Evolutionary conservation across 1,140 invertebrate species (phyloP).

Genomic region (Nylanderia fulva): DNA sequence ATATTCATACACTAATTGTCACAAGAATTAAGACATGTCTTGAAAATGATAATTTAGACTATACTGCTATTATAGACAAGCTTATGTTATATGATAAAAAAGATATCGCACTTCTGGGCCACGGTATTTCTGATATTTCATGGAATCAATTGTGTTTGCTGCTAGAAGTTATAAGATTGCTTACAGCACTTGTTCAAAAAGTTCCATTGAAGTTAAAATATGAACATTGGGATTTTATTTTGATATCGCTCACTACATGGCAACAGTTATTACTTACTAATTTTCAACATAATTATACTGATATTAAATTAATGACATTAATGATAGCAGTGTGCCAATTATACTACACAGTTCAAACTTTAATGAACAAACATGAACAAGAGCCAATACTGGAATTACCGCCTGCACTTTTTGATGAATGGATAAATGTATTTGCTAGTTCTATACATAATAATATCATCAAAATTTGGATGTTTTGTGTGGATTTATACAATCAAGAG

Average conservation of each 20-base stretch:
- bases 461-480: conserved; percentile 85
- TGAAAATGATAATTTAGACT: conserved; percentile 23
- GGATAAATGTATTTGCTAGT: conserved; percentile 87
- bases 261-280: conserved; percentile 84
- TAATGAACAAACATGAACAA: conserved; percentile 84
- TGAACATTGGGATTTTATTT: conserved; percentile 89
- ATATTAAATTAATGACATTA: conserved; percentile 85
- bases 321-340: conserved; percentile 85
- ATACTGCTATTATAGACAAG: conserved; percentile 61
- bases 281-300: conserved; percentile 79
- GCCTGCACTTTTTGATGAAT: conserved; percentile 86
- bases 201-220: conserved; percentile 83
- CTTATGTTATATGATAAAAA: conserved; percentile 73
- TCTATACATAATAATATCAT: conserved; percentile 85
- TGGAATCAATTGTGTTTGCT: conserved; percentile 80
- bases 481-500: conserved; percentile 77
- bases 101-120: conserved; percentile 71
- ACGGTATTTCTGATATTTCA: conserved; percentile 75
- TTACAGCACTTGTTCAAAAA: conserved; percentile 77
- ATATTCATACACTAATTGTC: conserved; percentile 67
- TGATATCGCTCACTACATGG: conserved; percentile 89
- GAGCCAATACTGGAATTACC: conserved; percentile 84
- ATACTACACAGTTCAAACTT: conserved; percentile 83
- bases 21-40: conserved; percentile 60
- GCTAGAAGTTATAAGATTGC: conserved; percentile 82